Evolutionary conservation across 1,140 invertebrate species (phyloP), one percentile per base, ranked within the genome.

Genomic region (Zaprionus kolodkinae): DNA sequence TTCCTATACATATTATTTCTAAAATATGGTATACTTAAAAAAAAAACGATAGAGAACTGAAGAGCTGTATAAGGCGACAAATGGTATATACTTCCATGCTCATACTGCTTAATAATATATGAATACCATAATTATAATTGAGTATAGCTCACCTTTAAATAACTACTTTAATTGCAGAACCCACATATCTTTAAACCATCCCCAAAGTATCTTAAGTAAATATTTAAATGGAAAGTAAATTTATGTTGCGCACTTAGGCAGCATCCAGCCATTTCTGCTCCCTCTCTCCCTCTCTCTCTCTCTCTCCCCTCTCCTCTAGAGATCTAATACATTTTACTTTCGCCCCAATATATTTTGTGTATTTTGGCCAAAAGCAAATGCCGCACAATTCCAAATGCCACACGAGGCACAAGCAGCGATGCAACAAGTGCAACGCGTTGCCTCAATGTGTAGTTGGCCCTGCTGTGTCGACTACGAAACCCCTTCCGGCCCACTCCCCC

Each of bases 381-480:
- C 75, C 78, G 56, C 81, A 79, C 81, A 81, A 78, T 76, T 85
- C 64, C 71, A 89, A 89, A 88, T 87, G 84, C 81, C 74, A 84
- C 77, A 81, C 75, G 72, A 64, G 61, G 75, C 76, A 30, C 6
- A 63, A 11, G 38, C 38, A 54, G 56, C 27, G 27, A 84, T 84
- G 84, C 84, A 88, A 88, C 84, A 88, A 88, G 84, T 88, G 81
- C 85, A 88, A 67, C 40, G 40, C 7, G 6, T 15, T 45, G 40
- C n/a, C 40, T 15, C 40, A 43, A 43, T 43, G 3, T 45, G 40
- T 61, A 3, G 6, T 43, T 9, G 25, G 48, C 55, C 17, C 64
- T 40, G n/a, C 11, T 73, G 33, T 21, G 10, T 15, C 27, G 17
- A 25, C 12, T 30, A 21, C 13, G 6, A n/a, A n/a, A n/a, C n/a